Percentiles rank a stretch among this genome's conserved stretches.
These are phyloP conservation scores for Hirtodrosophila duncani DNA, from an alignment of 2,888 invertebrate species.

Conservation along the genomic window DNA sequence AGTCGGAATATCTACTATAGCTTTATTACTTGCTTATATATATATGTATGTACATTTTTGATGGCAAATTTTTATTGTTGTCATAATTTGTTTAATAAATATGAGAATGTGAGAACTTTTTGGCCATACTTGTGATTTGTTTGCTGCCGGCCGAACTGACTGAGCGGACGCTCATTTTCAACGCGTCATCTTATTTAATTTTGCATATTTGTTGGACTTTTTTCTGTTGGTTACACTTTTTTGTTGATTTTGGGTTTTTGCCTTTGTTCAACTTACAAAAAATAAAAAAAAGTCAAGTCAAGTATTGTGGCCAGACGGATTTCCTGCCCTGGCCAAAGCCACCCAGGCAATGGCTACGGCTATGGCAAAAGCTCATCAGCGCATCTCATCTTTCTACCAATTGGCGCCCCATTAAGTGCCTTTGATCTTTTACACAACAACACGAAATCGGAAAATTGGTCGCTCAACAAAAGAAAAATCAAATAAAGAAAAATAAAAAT, in stretches of 20 bases:
- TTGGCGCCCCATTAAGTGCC: conserved; percentile 63
- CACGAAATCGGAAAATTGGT: conserved; percentile 44
- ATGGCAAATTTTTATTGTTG: conserved; percentile 32
- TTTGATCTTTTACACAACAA: conserved; percentile 61
- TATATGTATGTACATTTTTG: conserved; percentile 33
- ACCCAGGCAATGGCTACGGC: not conserved
- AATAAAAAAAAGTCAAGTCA: conserved; percentile 48
- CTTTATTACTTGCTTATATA: conserved; percentile 1
- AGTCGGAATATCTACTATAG: not conserved
- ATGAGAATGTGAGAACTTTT: conserved; percentile 57
- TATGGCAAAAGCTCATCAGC: too few relatives aligned
- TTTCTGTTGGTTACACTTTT: conserved; percentile 42
- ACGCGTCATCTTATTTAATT: conserved; percentile 69
- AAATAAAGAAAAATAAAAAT: not conserved
- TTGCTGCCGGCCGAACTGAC: conserved; percentile 23
- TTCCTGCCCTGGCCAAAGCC: conserved; percentile 12
- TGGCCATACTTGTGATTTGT: conserved; percentile 19
- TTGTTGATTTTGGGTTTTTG: conserved; percentile 1
- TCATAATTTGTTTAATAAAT: conserved; percentile 68
- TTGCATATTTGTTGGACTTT: conserved; percentile 60
- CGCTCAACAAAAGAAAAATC: conserved; percentile 18
- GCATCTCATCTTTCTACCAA: too few relatives aligned
- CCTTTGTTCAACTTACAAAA: not conserved
- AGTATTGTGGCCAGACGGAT: conserved; percentile 28
- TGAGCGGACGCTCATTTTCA: too few relatives aligned